Base-by-base conservation (phyloP, 2,113 vertebrate species). In the Theristicus caerulescens region DNA sequence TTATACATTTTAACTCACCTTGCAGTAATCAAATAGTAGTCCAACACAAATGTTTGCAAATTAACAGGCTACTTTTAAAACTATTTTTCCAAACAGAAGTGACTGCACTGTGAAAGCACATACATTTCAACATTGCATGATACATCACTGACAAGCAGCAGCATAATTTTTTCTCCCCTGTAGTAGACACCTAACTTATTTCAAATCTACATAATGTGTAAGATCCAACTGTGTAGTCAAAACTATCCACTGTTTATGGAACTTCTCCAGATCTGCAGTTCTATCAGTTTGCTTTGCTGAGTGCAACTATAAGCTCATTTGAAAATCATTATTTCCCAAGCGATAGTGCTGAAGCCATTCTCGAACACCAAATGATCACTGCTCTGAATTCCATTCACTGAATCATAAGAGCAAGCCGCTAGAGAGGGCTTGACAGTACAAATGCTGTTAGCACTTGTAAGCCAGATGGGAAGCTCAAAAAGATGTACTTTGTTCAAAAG, bases 381-480 rank as follows among this genome's bases (percentile, higher is more conserved):
- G 80, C 76, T 91, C 82, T 7, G 8, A 91, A 89, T 89, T 83
- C 83, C 92, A 62, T 79, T 74, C 94, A 93, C 71, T 73, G n/a
- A 20, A 57, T 58, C 66, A 8, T 79, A 59, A 44, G 55, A 96
- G 93, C 70, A 71, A 57, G 58, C 59, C 69, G 94, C 78, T 42
- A 96, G 71, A 81, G 78, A 77, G 94, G 86, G 92, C 91, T 62
- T 18, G 73, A 97, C 78, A 92, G 94, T 49, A 94, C 77, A 91
- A 94, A 90, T 1, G 52, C 36, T 93, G 92, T 82, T 96, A 94
- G 94, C 94, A 74, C 72, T 96, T 94, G 57, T 73, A 92, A 91
- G 80, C 85, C 97, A 98, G 95, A 96, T 94, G 95, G 96, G 88
- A 97, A 97, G 94, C 88, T 84, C 77, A 83, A 72, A 95, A 95